These are phyloP conservation scores for Pissodes strobi DNA, from an alignment of 1,140 invertebrate genomes.

Conservation along the genomic window DNA sequence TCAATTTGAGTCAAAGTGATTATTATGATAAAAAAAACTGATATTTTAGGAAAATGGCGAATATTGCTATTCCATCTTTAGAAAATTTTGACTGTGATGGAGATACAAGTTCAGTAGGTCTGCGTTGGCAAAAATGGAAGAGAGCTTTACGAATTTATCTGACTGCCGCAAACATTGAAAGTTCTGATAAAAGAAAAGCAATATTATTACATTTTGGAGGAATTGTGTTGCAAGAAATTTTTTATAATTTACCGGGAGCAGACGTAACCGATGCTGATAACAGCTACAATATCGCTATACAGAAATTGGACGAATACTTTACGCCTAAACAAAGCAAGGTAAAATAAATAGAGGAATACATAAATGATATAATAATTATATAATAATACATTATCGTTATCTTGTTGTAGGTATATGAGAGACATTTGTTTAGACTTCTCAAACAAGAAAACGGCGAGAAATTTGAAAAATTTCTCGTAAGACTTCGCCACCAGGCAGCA, in stretches of 20 bases:
- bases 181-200: constrained; percentile 41
- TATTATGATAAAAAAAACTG: too few relatives aligned
- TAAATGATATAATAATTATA: too few relatives aligned
- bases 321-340: constrained; percentile 42
- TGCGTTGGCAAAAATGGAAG: constrained; percentile 49
- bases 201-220: constrained; percentile 44
- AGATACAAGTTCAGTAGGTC: constrained; percentile 40
- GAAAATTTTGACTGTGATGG: constrained; percentile 47
- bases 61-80: constrained; percentile 26
- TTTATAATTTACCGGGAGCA: constrained; percentile 46
- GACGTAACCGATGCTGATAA: constrained; percentile 26
- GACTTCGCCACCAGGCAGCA: constrained; percentile 36
- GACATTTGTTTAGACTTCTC: constrained; percentile 41
- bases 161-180: constrained; percentile 39
- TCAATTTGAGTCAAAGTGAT: too few relatives aligned
- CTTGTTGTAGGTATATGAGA: too few relatives aligned
- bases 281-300: constrained; percentile 32
- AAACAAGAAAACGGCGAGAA: constrained; percentile 41
- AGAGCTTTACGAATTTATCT: constrained; percentile 45
- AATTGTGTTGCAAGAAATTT: constrained; percentile 45
- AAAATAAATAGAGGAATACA: too few relatives aligned
- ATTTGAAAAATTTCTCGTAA: constrained; percentile 43
- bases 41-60: too few relatives aligned
- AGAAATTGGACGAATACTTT: constrained; percentile 46
- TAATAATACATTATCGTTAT: too few relatives aligned